Conservation (phyloP, 2,888 invertebrate species). For the Erebia palarica region DNA sequence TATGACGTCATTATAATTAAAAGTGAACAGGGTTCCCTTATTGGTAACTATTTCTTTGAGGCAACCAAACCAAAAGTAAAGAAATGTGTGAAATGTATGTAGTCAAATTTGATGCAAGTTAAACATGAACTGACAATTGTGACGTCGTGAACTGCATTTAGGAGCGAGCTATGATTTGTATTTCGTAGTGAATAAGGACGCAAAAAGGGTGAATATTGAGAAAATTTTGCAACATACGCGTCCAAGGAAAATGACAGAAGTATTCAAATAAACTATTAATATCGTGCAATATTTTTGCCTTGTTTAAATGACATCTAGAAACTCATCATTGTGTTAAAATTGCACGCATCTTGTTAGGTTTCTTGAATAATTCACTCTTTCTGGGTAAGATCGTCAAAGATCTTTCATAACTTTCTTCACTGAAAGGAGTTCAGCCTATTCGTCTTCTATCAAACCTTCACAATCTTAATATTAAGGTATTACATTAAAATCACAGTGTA, state of each 20-base stretch:
- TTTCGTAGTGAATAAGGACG: background rate
- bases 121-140: background rate
- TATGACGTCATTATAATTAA: background rate
- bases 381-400: constrained; percentile 18
- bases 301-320: no score
- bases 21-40: background rate
- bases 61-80: background rate
- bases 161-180: background rate
- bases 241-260: no score
- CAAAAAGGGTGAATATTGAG: background rate
- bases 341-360: background rate
- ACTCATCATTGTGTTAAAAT: no score
- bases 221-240: background rate
- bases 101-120: background rate
- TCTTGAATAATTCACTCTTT: background rate
- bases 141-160: background rate
- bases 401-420: constrained; percentile 50
- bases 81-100: background rate
- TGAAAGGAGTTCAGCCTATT: constrained; percentile 56
- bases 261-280: no score
- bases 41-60: background rate
- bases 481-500: constrained; percentile 63
- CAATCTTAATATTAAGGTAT: constrained; percentile 60
- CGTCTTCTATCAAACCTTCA: constrained; percentile 55
- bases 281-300: no score